These are phyloP conservation scores for Hybognathus amarus DNA, from an alignment of 2,797 vertebrate genomes.

Conservation along the genomic window DNA sequence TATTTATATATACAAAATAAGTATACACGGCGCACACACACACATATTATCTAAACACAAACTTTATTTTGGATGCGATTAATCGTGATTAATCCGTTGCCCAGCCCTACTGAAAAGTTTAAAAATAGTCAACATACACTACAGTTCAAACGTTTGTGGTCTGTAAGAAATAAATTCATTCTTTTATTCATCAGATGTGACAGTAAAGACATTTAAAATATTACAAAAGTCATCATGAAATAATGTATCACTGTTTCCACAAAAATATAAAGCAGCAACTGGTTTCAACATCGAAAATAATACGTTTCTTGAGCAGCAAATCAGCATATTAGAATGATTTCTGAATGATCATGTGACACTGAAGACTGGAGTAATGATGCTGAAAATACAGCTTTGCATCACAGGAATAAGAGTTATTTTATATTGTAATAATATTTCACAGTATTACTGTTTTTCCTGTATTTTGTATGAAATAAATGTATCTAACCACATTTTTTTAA, in stretches of 20 bases:
- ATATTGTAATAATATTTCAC: background rate
- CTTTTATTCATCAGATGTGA: background rate
- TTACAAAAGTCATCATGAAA: background rate
- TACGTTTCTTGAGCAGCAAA: background rate
- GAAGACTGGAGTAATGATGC: background rate
- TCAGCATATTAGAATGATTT: background rate
- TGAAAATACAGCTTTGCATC: background rate
- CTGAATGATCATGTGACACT: background rate
- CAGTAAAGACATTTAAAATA: background rate
- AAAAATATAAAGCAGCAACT: background rate
- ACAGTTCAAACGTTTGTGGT: background rate
- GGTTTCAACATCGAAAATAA: background rate
- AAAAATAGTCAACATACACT: background rate
- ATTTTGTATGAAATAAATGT: background rate
- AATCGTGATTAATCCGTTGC: too few relatives aligned
- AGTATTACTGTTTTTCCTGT: background rate
- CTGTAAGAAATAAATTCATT: background rate
- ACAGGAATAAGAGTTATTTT: background rate
- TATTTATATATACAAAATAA: too few relatives aligned
- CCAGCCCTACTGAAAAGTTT: too few relatives aligned
- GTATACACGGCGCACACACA: too few relatives aligned
- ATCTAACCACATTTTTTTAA: background rate
- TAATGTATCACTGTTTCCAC: background rate
- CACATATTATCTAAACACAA: too few relatives aligned
- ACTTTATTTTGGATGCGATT: too few relatives aligned